Evolutionary conservation across 1,140 invertebrate species (phyloP).

Genomic region (Drusus annulatus): DNA sequence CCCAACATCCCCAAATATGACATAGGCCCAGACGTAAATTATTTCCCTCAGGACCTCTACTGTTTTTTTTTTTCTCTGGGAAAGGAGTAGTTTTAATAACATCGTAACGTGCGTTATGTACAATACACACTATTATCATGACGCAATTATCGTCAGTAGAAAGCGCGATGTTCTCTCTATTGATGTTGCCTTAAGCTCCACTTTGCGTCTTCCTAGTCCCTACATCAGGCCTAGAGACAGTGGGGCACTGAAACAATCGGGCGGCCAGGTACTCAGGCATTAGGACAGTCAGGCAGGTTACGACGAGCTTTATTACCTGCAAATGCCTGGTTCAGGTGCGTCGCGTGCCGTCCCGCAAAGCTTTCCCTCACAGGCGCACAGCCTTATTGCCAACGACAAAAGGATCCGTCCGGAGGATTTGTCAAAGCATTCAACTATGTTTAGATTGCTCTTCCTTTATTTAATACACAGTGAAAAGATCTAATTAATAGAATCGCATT

Average conservation of each 20-base stretch:
- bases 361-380: background rate
- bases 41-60: too few relatives aligned
- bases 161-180: background rate
- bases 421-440: background rate
- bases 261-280: too few relatives aligned
- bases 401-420: background rate
- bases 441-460: too few relatives aligned
- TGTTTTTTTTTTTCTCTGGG: too few relatives aligned
- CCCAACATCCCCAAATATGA: too few relatives aligned
- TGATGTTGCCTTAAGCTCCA: conserved; percentile 17
- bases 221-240: too few relatives aligned
- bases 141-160: background rate
- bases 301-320: conserved; percentile 15
- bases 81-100: too few relatives aligned
- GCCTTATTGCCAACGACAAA: background rate
- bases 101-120: too few relatives aligned
- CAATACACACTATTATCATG: background rate
- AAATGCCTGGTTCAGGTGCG: conserved; percentile 14
- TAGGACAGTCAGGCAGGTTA: background rate
- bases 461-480: too few relatives aligned
- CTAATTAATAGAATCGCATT: too few relatives aligned
- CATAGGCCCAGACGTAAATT: too few relatives aligned
- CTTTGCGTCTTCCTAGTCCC: background rate
- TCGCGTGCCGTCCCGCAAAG: background rate
- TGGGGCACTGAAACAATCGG: too few relatives aligned